Evolutionary conservation across 2,113 vertebrate genomes (phyloP), one percentile per base, ranked within the genome.

Genomic region (Dasypus novemcinctus): DNA sequence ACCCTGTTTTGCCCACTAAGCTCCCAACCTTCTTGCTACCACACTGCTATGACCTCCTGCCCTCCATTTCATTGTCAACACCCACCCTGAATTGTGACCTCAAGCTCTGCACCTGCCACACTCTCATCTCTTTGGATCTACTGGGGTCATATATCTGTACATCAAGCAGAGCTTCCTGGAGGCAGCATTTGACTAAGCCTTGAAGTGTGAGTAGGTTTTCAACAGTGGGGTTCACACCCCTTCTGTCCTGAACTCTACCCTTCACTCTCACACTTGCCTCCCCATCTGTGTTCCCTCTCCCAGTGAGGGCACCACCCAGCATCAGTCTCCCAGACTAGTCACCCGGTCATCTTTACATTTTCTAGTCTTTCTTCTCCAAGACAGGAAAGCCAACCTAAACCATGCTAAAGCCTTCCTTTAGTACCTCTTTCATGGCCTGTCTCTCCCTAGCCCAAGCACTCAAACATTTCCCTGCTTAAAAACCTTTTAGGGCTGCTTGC

Each of bases 81-180:
- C 8, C 27, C 76, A 36, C 75, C 66, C 90, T 83, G 46, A 36
- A 64, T 68, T 66, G 38, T 61, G 43, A 78, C 66, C 38, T 86
- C 75, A 25, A 11, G 14, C 5, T 82, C 84, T 14, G 2, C 31
- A 38, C 57, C 74, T 61, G 75, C 20, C 31, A 25, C 31, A 25
- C 14, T 36, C 43, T 38, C 33, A 15, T 38, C 66, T 79, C 41
- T 11, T 31, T 68, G n/a, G 43, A 57, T 14, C n/a, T 7, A 1
- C 1, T 3, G 43, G 38, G 17, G 29, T 29, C 12, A 29, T 4
- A 31, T 17, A 6, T 9, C 71, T 5, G 0, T 15, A n/a, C 15
- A 63, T 3, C 43, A 18, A 78, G 52, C 66, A 91, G 46, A 59
- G 59, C 66, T 66, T 52, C 29, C 54, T 0, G 0, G 27, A 54